Evolutionary conservation across 2,797 vertebrate genomes (phyloP).

Genomic region (Vireo griseus): DNA sequence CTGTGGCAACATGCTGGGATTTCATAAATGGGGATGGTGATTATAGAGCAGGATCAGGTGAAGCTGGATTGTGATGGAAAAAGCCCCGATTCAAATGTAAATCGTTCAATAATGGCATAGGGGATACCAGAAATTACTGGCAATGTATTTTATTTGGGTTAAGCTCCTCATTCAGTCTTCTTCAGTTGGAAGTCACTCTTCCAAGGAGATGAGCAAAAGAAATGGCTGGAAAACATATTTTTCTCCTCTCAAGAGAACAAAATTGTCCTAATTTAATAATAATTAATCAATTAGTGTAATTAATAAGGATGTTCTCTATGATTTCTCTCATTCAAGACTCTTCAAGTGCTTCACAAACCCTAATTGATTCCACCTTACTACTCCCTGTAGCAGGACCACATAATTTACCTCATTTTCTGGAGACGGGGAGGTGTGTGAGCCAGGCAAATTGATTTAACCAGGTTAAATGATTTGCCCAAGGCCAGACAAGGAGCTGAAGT

Average conservation of each 20-base stretch:
- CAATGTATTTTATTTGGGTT: constrained; percentile 72
- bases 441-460: not conserved
- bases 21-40: constrained; percentile 62
- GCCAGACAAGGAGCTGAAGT: not conserved
- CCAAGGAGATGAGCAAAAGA: constrained; percentile 5
- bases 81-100: constrained; percentile 67
- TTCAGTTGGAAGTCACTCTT: not conserved
- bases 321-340: not conserved
- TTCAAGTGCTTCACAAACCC: not conserved
- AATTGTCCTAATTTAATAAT: constrained; percentile 40
- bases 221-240: constrained; percentile 10
- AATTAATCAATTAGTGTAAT: constrained; percentile 16
- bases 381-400: not conserved
- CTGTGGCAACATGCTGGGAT: constrained; percentile 51
- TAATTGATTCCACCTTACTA: not conserved
- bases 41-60: constrained; percentile 70
- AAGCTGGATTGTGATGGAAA: constrained; percentile 65
- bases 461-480: not conserved
- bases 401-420: not conserved
- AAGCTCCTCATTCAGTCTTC: constrained; percentile 49
- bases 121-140: constrained; percentile 68
- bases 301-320: not conserved
- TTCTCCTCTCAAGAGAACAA: not conserved
- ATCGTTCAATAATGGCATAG: constrained; percentile 67
- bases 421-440: not conserved